Evolutionary conservation across 2,113 vertebrate species (phyloP), one percentile per base, ranked within the genome.

Genomic region (Bagarius yarrelli): DNA sequence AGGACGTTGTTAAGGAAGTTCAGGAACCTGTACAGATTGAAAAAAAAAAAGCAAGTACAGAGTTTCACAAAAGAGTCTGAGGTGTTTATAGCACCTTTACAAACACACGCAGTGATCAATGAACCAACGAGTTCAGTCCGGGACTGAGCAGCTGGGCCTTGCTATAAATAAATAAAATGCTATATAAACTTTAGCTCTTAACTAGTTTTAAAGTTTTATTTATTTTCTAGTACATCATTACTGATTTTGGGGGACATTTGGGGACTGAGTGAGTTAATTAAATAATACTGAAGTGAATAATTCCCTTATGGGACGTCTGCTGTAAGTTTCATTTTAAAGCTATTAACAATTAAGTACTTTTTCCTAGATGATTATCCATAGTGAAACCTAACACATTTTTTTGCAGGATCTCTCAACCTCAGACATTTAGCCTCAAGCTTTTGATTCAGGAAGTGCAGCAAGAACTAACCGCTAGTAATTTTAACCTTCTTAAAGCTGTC

Each of bases 11-110:
- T 61, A 32, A 73, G 88, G 86, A 76, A 87, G 83, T 81, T 60
- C n/a, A 64, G 83, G 66, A 78, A 86, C 86, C 78, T 86, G 83
- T 87, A 87, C 80, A 86, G 77, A 80, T 88, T 86, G 87, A 78
- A 78, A 85, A 78, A 79, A 87, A 88, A 85, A 82, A 81, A 76
- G 70, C n/a, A n/a, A 73, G 50, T 57, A 44, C 4, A 47, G 36
- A 12, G 12, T 64, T 47, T 77, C 27, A 74, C 32, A 44, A 86
- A 79, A 83, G 72, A 72, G 75, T 44, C 15, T 0, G 81, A 57
- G 57, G 60, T 79, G 80, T 84, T 76, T 86, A 72, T 71, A 85
- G 71, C 85, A 63, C 52, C 63, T 79, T 88, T 81, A 78, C 44
- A 78, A 73, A 78, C 56, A 63, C 44, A 75, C 66, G 21, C 36